Conservation (phyloP, 2,888 invertebrate genomes). For the Liodrosophila aerea region DNA sequence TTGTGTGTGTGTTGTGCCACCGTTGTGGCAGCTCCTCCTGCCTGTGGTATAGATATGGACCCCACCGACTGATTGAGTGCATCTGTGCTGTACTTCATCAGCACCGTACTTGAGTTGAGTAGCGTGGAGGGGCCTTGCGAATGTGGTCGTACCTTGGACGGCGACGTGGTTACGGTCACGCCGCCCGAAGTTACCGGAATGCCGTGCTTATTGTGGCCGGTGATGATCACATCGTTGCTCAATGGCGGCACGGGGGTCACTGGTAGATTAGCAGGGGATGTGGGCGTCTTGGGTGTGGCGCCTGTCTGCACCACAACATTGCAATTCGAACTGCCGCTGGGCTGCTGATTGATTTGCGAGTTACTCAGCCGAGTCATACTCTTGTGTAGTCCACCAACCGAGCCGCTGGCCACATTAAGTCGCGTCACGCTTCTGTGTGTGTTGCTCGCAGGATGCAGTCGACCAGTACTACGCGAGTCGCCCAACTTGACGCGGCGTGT, state of each 20-base stretch:
- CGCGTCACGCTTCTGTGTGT: slow-evolving; percentile 91
- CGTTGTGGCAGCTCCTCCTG: slow-evolving; percentile 2
- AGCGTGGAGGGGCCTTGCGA: slow-evolving; percentile 84
- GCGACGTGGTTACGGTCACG: slow-evolving; percentile 86
- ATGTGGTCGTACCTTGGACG: slow-evolving; percentile 83
- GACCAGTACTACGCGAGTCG: slow-evolving; percentile 89
- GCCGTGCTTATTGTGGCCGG: slow-evolving; percentile 84
- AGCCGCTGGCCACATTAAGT: slow-evolving; percentile 89
- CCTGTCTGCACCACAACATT: slow-evolving; percentile 81
- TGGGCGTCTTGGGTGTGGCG: slow-evolving; percentile 71
- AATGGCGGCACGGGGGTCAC: slow-evolving; percentile 82
- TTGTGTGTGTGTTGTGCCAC: slow-evolving; percentile 63
- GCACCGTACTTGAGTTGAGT: slow-evolving; percentile 80
- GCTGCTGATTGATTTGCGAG: slow-evolving; percentile 88
- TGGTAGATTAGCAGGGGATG: slow-evolving; percentile 70
- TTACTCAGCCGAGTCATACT: slow-evolving; percentile 92
- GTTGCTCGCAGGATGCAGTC: slow-evolving; percentile 86
- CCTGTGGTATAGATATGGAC: slow-evolving; percentile 80
- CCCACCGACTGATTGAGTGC: slow-evolving; percentile 82
- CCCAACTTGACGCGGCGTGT: slow-evolving; percentile 87
- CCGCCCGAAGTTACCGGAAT: slow-evolving; percentile 84
- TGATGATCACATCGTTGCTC: slow-evolving; percentile 83
- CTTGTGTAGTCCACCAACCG: slow-evolving; percentile 90
- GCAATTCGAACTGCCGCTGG: slow-evolving; percentile 80
- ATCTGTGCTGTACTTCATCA: slow-evolving; percentile 82